Conservation (phyloP, 2,888 invertebrate species). For the Dyspetes luteomarginatus region DNA sequence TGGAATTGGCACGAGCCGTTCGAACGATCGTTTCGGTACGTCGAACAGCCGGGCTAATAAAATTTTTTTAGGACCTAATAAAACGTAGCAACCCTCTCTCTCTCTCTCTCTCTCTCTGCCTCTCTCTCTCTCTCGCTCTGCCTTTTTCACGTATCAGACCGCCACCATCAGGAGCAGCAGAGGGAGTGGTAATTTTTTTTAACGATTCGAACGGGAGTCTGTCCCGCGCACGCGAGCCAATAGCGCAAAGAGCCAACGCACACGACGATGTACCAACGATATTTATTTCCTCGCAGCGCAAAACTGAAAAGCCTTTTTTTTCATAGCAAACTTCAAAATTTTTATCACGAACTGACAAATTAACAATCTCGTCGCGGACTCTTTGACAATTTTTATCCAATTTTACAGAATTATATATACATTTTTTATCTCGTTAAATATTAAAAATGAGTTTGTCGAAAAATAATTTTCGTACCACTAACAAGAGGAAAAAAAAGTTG, state of each 20-base stretch:
- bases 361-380: no score
- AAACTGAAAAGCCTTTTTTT: no score
- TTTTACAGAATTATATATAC: no score
- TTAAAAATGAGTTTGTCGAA: no score
- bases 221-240: not conserved
- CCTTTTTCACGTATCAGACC: not conserved
- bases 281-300: no score
- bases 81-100: slow-evolving; percentile 15
- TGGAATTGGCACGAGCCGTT: slow-evolving; percentile 59
- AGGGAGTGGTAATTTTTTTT: slow-evolving; percentile 22
- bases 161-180: not conserved
- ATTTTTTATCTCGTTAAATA: no score
- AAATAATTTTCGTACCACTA: not conserved
- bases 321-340: no score
- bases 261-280: no score
- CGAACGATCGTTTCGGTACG: slow-evolving; percentile 51
- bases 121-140: not conserved
- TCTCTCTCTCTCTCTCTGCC: not conserved
- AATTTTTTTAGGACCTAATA: slow-evolving; percentile 55
- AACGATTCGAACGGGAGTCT: not conserved
- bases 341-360: no score
- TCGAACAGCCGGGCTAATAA: slow-evolving; percentile 36
- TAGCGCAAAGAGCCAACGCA: not conserved
- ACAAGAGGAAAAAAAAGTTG: not conserved
- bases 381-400: no score